phyloP scores from a whole-genome alignment of 1,140 invertebrate genomes.

The Limonius californicus region DNA sequence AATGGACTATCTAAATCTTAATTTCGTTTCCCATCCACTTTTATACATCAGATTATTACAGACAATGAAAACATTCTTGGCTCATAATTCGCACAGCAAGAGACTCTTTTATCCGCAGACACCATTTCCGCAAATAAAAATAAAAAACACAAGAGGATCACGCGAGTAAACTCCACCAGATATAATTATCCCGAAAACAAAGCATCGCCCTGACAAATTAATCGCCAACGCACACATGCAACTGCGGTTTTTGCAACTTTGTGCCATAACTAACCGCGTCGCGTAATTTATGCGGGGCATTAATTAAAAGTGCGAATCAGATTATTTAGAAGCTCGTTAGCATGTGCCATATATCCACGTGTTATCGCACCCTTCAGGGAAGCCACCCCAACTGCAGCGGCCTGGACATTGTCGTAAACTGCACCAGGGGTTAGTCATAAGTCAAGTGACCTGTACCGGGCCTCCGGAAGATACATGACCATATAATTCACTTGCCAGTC shows the following conservation, averaged over 20 bases:
- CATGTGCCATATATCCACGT: not conserved
- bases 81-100: too few relatives aligned
- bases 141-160: too few relatives aligned
- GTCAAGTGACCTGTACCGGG: not conserved
- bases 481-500: not conserved
- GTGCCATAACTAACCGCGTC: not conserved
- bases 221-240: not conserved
- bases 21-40: too few relatives aligned
- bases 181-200: not conserved
- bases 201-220: not conserved
- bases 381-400: not conserved
- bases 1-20: too few relatives aligned
- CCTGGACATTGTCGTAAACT: not conserved
- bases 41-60: too few relatives aligned
- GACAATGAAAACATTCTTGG: too few relatives aligned
- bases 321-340: not conserved
- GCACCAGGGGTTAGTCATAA: not conserved
- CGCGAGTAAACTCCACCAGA: too few relatives aligned
- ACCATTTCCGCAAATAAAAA: too few relatives aligned
- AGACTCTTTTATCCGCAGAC: too few relatives aligned
- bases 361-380: not conserved
- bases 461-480: not conserved
- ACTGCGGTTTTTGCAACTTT: not conserved
- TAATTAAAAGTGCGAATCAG: conserved; percentile 1
- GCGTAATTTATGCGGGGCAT: not conserved